Base-by-base conservation (phyloP, 2,888 invertebrate species). In the Eupithecia insigniata region DNA sequence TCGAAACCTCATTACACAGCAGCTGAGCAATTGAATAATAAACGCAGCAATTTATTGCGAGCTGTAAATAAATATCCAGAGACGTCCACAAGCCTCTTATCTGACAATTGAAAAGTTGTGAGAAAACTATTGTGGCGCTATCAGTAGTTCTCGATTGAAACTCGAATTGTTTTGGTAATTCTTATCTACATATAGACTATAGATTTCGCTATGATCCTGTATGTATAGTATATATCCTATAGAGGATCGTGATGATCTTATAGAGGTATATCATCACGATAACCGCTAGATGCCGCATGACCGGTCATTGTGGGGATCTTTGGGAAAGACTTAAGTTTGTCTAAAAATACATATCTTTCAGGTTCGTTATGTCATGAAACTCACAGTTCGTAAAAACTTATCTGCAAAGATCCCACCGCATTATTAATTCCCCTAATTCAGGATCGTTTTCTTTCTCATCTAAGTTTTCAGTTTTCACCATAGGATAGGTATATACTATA, bases 1-100 rank as follows among this genome's bases (percentile, higher is more conserved):
- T 70, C 82, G 84, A 22, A 85, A 85, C 83, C 55, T 81, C 80
- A 84, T 84, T 85, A 82, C 83, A 71, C 30, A 30, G 60, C 60
- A 60, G 68, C 78, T 73, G 80, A 83, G 87, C 87, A 86, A 90
- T 88, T 87, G 87, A 89, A 90, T 90, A 89, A 89, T 89, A 86
- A 90, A 89, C 84, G 84, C 84, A 73, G 79, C 87, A 87, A 86
- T 89, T 86, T 85, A 85, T 83, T 84, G 87, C 84, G 81, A 88
- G 86, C 84, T 85, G 89, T 89, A 90, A 92, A 91, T 92, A 92
- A 91, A 91, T 91, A 90, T 89, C 83, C 82, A 78, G 83, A 79
- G 83, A 82, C 80, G 85, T 85, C 83, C 89, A 81, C 89, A 92
- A 92, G 91, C 92, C 90, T 90, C 92, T 92, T 92, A 92, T 87